phyloP scores from a whole-genome alignment of 92 coral and sea anemone genomes.

The Epizoanthus stellaris region DNA sequence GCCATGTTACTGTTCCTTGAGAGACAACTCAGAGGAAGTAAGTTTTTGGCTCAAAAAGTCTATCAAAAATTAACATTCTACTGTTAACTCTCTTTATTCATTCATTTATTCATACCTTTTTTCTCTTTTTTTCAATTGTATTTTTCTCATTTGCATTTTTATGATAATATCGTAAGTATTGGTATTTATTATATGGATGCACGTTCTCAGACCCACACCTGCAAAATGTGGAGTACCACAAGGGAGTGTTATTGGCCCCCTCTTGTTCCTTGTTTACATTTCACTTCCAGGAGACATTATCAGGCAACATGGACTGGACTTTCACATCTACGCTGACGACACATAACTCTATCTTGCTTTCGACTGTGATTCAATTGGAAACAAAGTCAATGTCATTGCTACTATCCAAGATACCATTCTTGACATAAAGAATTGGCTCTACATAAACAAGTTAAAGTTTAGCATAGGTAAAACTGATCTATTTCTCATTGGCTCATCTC shows the following conservation, averaged over 20 bases:
- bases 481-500: too few species aligned
- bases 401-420: neutral
- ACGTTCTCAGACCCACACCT: too few species aligned
- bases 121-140: neutral
- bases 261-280: neutral
- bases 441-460: neutral
- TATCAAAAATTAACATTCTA: too few species aligned
- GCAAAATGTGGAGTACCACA: neutral
- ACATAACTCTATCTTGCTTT: neutral
- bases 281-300: neutral
- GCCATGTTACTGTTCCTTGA: neutral
- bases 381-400: neutral
- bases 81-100: neutral
- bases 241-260: slow-evolving; percentile 8
- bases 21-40: neutral
- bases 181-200: neutral
- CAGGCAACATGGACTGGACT: too few species aligned
- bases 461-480: neutral
- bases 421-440: neutral
- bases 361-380: neutral
- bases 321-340: too few species aligned
- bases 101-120: neutral
- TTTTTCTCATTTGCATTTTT: too few species aligned
- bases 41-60: too few species aligned
- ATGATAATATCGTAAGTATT: too few species aligned